These are phyloP conservation scores for Geodia barretti DNA, from an alignment of 37 sponge, comb jelly and placozoan species.

Conservation along the genomic window DNA sequence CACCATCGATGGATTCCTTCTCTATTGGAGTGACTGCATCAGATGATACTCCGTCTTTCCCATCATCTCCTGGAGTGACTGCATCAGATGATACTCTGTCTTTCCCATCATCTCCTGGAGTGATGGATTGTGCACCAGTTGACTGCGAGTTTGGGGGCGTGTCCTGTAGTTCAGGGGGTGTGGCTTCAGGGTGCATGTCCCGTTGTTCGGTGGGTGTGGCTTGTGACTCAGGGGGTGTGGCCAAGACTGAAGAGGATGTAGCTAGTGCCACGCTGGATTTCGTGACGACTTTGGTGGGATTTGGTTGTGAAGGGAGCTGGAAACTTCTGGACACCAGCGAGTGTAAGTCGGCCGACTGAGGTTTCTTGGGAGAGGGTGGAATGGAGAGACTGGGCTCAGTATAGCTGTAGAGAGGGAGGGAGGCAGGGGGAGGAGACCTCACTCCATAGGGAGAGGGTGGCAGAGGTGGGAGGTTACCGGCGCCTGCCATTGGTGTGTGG, in stretches of 20 bases:
- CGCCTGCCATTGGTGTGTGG: not conserved
- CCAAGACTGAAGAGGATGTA: not conserved
- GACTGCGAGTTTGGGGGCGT: not conserved
- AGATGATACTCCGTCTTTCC: not conserved
- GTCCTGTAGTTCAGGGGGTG: not conserved
- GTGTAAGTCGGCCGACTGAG: not conserved
- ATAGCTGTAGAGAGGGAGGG: not conserved
- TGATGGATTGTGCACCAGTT: not conserved
- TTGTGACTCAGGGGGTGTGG: not conserved
- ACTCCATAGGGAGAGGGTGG: slow-evolving; percentile 9
- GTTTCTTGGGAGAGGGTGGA: not conserved
- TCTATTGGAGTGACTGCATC: no score
- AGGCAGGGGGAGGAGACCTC: not conserved
- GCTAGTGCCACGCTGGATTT: not conserved
- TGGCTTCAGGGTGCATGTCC: not conserved
- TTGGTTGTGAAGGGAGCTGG: not conserved
- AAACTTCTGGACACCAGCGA: not conserved
- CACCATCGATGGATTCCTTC: not conserved
- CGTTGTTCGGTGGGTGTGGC: not conserved
- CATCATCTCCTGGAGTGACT: not conserved
- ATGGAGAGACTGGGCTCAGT: not conserved
- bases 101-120: not conserved
- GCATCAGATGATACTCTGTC: not conserved
- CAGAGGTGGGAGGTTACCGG: not conserved
- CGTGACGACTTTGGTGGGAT: no score